Evolutionary conservation across 2,113 vertebrate species (phyloP).

Genomic region (Etheostoma spectabile): DNA sequence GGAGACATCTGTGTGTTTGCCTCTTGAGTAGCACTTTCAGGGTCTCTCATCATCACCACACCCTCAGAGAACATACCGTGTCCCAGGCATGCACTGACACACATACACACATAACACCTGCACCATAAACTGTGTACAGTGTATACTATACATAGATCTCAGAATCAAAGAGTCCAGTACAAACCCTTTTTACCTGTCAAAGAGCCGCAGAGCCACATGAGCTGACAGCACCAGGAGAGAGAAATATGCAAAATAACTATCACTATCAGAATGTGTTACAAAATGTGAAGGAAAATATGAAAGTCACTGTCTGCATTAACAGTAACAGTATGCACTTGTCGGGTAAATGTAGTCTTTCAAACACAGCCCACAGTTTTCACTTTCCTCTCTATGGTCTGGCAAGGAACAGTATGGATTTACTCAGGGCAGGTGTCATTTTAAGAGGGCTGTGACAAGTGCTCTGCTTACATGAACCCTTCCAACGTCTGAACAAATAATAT

Average conservation of each 20-base stretch:
- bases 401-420: slow-evolving; percentile 13
- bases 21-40: slow-evolving; percentile 39
- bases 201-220: slow-evolving; percentile 37
- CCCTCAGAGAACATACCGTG: not conserved
- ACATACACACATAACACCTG: not conserved
- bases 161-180: not conserved
- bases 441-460: not conserved
- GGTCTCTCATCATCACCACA: slow-evolving; percentile 19
- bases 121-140: not conserved
- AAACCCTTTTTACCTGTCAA: slow-evolving; percentile 3
- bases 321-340: not conserved
- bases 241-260: not conserved
- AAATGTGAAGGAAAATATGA: not conserved
- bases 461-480: not conserved
- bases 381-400: not conserved
- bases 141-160: not conserved
- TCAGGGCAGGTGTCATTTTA: not conserved
- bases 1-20: slow-evolving; percentile 29
- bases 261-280: slow-evolving; percentile 5
- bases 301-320: not conserved
- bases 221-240: slow-evolving; percentile 13
- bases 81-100: not conserved
- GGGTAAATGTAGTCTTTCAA: not conserved
- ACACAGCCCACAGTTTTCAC: not conserved
- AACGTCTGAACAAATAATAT: not conserved